Evolutionary conservation across 23 tunicate genomes (phyloP).

Genomic region (Ciona savignyi): DNA sequence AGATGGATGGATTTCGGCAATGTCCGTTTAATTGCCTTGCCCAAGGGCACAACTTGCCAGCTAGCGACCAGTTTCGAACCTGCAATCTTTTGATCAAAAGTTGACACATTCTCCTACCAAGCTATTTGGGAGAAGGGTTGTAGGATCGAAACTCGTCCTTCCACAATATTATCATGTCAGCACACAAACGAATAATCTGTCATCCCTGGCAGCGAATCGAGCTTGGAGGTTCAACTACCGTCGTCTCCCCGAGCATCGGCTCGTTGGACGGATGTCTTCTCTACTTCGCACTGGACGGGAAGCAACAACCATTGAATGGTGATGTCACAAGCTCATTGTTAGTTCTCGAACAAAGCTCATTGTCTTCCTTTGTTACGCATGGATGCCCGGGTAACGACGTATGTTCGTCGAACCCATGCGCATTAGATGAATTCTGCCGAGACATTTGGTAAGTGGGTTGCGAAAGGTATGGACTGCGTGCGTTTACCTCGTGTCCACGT

Average conservation of each 20-base stretch:
- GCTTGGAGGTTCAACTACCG: conserved; percentile 49
- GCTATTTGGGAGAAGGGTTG: too few relatives aligned
- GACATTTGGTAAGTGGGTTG: conserved; percentile 42
- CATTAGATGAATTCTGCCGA: conserved; percentile 9
- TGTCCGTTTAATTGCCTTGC: too few relatives aligned
- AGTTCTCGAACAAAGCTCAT: neutral
- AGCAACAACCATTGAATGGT: conserved; percentile 30
- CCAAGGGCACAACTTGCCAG: too few relatives aligned
- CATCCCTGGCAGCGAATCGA: conserved; percentile 28
- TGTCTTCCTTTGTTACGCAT: neutral
- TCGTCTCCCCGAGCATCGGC: neutral
- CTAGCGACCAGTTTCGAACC: too few relatives aligned
- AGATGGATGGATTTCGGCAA: too few relatives aligned
- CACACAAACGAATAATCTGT: too few relatives aligned
- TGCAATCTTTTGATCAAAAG: too few relatives aligned
- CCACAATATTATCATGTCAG: too few relatives aligned
- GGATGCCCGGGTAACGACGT: conserved; percentile 35
- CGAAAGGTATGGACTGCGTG: too few relatives aligned
- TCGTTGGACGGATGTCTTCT: conserved; percentile 52
- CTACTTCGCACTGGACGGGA: conserved; percentile 40
- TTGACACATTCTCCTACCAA: too few relatives aligned
- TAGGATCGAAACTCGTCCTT: too few relatives aligned
- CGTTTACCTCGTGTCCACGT: neutral
- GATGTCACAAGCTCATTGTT: conserved; percentile 26
- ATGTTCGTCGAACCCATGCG: conserved; percentile 46